Percentiles rank a stretch among this genome's conserved stretches.
These are phyloP conservation scores for Picus viridis DNA, from an alignment of 2,797 vertebrate species.

Conservation along the genomic window DNA sequence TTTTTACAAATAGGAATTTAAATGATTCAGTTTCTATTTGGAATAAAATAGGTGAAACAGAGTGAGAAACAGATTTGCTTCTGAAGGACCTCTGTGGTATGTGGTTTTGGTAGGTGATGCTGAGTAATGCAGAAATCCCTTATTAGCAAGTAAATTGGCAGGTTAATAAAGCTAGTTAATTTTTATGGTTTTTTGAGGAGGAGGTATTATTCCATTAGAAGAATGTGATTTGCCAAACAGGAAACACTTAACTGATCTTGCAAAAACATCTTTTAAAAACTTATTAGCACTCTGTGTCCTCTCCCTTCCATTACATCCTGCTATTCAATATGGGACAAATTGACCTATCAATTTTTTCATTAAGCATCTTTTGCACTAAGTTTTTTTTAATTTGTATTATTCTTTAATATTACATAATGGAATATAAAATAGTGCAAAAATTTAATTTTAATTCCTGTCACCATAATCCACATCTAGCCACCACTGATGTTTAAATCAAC, in stretches of 20 bases:
- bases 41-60: conserved; percentile 17
- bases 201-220: neutral
- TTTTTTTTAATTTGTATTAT: neutral
- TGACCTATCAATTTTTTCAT: neutral
- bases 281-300: neutral
- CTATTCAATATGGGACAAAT: neutral
- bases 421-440: conserved; percentile 1
- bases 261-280: neutral
- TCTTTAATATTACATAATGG: neutral
- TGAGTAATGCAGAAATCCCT: neutral
- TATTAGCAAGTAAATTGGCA: neutral
- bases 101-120: neutral
- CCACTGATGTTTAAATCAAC: neutral
- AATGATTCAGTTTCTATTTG: neutral
- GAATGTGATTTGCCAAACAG: neutral
- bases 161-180: neutral
- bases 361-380: neutral
- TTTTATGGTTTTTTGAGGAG: neutral
- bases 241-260: neutral
- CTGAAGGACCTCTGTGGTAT: neutral
- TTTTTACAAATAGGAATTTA: conserved; percentile 9
- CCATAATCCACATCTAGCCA: neutral
- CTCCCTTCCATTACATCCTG: neutral
- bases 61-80: neutral
- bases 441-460: neutral